These are phyloP conservation scores for Zygaena filipendulae DNA, from an alignment of 2,888 invertebrate species.

Conservation along the genomic window DNA sequence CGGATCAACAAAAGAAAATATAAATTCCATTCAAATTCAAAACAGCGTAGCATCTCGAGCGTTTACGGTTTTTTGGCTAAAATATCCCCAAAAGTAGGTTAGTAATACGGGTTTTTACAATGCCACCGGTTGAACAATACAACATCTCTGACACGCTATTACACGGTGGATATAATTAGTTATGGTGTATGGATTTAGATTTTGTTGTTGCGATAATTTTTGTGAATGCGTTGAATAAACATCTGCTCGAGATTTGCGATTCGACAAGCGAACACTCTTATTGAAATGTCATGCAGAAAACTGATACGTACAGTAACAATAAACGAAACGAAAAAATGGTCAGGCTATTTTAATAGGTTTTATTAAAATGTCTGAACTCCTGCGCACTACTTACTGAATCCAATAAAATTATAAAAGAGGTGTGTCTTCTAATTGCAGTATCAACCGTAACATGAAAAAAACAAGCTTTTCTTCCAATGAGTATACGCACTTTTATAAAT, in stretches of 20 bases:
- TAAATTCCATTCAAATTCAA: constrained; percentile 54
- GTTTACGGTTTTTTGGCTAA: constrained; percentile 43
- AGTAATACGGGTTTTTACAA: constrained; percentile 60
- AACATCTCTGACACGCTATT: constrained; percentile 41
- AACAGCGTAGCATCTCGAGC: constrained; percentile 55
- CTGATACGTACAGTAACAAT: constrained; percentile 51
- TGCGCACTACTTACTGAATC: no score
- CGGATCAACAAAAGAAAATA: constrained; percentile 48
- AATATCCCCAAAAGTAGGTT: constrained; percentile 65
- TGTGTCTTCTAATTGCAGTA: no score
- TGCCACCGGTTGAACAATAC: constrained; percentile 40
- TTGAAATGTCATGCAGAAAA: constrained; percentile 62
- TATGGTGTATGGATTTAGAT: constrained; percentile 68
- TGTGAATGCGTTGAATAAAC: constrained; percentile 55
- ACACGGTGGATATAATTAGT: constrained; percentile 67
- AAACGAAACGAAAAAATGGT: constrained; percentile 46
- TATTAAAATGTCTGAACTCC: no score
- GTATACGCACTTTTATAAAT: no score
- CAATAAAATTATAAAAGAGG: no score
- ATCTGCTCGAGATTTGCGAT: constrained; percentile 55
- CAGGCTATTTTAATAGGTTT: constrained; percentile 26
- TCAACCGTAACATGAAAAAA: no score
- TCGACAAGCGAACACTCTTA: constrained; percentile 48
- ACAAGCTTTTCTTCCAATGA: no score
- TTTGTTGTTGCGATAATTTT: constrained; percentile 62